These are phyloP conservation scores for Mesorhabditis spiculigera DNA, from an alignment of 2,888 invertebrate genomes.

Conservation along the genomic window DNA sequence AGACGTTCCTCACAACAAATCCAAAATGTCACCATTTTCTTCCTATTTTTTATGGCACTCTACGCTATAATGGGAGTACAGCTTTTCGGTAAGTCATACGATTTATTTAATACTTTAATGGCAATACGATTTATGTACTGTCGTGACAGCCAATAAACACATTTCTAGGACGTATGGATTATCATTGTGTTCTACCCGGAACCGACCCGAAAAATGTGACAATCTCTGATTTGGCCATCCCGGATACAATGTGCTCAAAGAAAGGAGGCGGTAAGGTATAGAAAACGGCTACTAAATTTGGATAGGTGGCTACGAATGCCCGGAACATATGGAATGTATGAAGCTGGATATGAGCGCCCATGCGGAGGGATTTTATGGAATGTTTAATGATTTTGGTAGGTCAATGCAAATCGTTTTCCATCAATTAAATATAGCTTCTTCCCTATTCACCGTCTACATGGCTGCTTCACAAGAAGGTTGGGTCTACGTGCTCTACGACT, in stretches of 20 bases:
- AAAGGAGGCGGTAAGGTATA: constrained; percentile 68
- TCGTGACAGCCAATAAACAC: constrained; percentile 59
- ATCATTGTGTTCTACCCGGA: constrained; percentile 86
- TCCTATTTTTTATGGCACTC: constrained; percentile 97
- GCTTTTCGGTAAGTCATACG: constrained; percentile 81
- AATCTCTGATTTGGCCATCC: constrained; percentile 90
- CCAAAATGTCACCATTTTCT: constrained; percentile 98
- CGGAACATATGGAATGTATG: constrained; percentile 90
- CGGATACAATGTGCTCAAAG: constrained; percentile 93
- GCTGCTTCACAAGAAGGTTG: constrained; percentile 99
- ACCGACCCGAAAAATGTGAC: constrained; percentile 72
- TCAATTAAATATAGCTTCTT: constrained; percentile 64
- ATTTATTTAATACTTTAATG: no score
- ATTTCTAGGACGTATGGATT: constrained; percentile 93
- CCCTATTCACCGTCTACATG: constrained; percentile 90
- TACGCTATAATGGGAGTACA: constrained; percentile 97
- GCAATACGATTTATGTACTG: no score
- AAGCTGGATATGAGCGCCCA: constrained; percentile 84
- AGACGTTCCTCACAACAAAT: constrained; percentile 99
- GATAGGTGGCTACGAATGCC: constrained; percentile 82
- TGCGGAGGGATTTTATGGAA: constrained; percentile 91
- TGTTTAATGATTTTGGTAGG: constrained; percentile 88
- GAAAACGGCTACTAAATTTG: neutral
- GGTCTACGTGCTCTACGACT: constrained; percentile 99
- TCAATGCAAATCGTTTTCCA: neutral